A percentile compares a stretch with the other conserved stretches of the same genome.
Conservation (phyloP, 2,113 vertebrate genomes). For the Tympanuchus pallidicinctus region DNA sequence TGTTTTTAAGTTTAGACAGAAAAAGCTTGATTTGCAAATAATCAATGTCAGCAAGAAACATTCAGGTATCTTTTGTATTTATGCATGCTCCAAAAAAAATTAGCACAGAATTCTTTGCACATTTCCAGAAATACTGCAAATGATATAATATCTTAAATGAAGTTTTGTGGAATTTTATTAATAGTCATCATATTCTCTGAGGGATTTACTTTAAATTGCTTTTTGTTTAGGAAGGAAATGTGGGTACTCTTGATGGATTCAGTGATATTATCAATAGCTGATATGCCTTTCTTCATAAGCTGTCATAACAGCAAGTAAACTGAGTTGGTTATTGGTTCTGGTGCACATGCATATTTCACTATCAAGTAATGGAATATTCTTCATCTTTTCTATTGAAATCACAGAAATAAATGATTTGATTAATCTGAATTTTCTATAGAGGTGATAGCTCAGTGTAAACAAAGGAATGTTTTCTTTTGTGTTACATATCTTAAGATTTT, state of each 20-base stretch:
- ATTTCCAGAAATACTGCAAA: background rate
- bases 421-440: background rate
- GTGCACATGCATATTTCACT: background rate
- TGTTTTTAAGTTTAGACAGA: background rate
- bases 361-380: background rate
- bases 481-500: background rate
- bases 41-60: constrained; percentile 5
- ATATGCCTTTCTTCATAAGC: background rate
- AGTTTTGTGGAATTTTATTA: background rate
- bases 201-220: background rate
- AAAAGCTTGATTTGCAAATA: constrained; percentile 4
- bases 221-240: constrained; percentile 14
- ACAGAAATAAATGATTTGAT: background rate
- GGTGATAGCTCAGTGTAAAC: background rate
- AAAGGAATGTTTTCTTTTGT: background rate
- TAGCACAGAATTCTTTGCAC: background rate
- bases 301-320: background rate
- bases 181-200: background rate
- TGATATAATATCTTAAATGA: background rate
- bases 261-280: background rate
- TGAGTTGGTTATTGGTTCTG: background rate
- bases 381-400: background rate
- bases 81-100: constrained; percentile 33
- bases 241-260: background rate
- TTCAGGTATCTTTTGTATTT: background rate